Conservation (phyloP, 2,797 vertebrate genomes). For the Kryptopterus vitreolus region DNA sequence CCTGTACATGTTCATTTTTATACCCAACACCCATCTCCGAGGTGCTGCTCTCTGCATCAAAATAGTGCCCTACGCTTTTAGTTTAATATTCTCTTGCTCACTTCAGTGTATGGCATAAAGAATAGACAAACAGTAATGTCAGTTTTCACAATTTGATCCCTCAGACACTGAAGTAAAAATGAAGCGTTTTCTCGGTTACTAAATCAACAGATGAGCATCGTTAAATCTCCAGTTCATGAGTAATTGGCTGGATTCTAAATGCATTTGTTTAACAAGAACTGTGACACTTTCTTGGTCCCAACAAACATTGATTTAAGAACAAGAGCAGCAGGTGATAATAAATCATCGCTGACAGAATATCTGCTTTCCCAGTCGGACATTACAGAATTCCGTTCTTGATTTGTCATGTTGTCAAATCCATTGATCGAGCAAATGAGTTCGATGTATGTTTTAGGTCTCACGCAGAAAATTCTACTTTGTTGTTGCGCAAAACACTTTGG, state of each 20-base stretch:
- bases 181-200: background rate
- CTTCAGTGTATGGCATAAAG: background rate
- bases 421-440: slow-evolving; percentile 20
- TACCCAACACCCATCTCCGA: background rate
- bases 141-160: background rate
- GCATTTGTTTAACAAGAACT: background rate
- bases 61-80: background rate
- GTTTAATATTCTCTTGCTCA: background rate
- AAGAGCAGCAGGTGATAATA: background rate
- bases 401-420: slow-evolving; percentile 6
- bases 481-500: background rate
- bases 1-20: background rate
- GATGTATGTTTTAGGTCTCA: background rate
- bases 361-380: slow-evolving; percentile 24
- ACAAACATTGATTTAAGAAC: background rate
- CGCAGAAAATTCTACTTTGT: background rate
- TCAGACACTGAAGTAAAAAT: background rate
- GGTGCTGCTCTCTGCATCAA: background rate
- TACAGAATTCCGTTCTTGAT: slow-evolving; percentile 8
- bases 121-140: background rate
- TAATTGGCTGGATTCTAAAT: background rate
- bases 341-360: slow-evolving; percentile 31
- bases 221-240: background rate
- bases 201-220: slow-evolving; percentile 6
- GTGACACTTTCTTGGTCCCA: background rate